Base-by-base conservation (phyloP, 2,797 vertebrate genomes). In the Sciaenops ocellatus region DNA sequence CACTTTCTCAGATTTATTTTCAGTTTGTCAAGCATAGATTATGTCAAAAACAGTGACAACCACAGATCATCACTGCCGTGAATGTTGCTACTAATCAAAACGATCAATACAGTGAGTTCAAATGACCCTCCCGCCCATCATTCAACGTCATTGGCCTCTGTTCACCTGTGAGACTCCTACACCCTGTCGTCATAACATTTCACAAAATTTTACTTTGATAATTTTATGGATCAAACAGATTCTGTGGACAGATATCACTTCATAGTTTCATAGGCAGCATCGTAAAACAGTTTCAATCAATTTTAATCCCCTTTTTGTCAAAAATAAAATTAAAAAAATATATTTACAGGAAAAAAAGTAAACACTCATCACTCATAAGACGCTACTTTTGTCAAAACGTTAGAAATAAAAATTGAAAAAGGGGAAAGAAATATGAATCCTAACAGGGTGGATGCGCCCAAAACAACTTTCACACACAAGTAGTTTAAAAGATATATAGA, bases 41-140 rank as follows among this genome's bases (percentile, higher is more conserved):
- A 92, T 89, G 93, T 93, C 86, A 92, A 90, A 88, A 93, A 92
- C 90, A 89, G 92, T 92, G 91, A 94, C 91, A 89, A 85, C 90
- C 90, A 89, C 89, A 72, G 78, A 85, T 86, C 78, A 90, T 89
- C 93, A 79, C 90, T 65, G 92, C 84, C 71, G 92, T 89, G 86
- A 90, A 84, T 90, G 91, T 92, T 91, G 94, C 93, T 93, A 92
- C 94, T 86, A 84, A 90, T 91, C 90, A 88, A 91, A 89, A 83
- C 86, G 47, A 88, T 85, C 81, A 84, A 80, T 87, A 93, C 91
- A 87, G 90, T 78, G 76, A 90, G 82, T 89, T 89, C 85, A 87
- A 83, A 86, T 71, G 63, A 90, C 73, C 76, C 75, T 64, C 59
- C 28, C 28, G 6, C 24, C 28, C 46, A 26, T 83, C 63, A 48